Evolutionary conservation across 2,797 vertebrate genomes (phyloP).

Genomic region (Miichthys miiuy): DNA sequence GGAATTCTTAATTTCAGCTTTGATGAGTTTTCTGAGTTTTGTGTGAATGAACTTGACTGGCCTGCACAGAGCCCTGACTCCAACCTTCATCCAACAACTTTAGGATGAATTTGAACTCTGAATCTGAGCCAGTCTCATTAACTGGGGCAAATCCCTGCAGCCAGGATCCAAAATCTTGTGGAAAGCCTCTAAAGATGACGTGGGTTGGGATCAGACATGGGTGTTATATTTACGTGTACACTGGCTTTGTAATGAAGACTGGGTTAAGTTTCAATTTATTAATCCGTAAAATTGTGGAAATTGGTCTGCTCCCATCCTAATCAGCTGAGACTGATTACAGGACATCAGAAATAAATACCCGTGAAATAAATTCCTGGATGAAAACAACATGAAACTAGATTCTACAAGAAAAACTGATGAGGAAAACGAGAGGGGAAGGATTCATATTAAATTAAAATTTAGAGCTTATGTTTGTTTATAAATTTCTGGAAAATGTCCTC

Average conservation of each 20-base stretch:
- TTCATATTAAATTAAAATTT: neutral
- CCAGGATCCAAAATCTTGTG: neutral
- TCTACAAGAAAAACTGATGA: neutral
- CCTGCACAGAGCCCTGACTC: neutral
- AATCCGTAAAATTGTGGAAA: neutral
- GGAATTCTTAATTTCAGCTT: neutral
- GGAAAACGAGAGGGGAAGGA: neutral
- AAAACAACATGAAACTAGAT: neutral
- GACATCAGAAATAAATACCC: neutral
- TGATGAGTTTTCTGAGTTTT: neutral
- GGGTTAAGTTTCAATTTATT: conserved; percentile 2
- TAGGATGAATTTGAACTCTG: neutral
- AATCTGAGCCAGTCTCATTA: neutral
- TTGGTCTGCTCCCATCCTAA: neutral
- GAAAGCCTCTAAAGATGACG: neutral
- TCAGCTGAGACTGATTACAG: neutral
- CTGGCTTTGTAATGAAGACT: neutral
- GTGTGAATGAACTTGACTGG: neutral
- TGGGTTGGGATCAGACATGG: neutral
- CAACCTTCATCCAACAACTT: neutral
- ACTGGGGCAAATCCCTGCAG: neutral
- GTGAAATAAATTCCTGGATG: neutral
- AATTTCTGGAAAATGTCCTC: neutral
- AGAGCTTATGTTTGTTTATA: neutral
- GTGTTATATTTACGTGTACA: neutral